phyloP scores from a whole-genome alignment of 2,797 vertebrate genomes.

The Orestias chungarensis region DNA sequence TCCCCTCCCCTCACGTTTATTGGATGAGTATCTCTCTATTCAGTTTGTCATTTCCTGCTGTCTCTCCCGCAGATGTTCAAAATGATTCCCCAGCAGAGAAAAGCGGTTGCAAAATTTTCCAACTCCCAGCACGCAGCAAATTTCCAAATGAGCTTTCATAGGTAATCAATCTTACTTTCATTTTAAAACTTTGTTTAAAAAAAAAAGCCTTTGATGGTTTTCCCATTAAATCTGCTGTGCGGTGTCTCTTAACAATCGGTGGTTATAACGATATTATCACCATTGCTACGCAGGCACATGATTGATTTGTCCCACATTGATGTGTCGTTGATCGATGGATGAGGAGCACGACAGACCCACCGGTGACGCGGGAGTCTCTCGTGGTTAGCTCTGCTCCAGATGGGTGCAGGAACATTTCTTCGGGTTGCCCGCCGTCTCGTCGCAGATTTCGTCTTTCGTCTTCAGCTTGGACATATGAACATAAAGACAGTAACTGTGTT shows the following conservation, averaged over 20 bases:
- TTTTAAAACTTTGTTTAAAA: not conserved
- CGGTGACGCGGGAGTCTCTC: constrained; percentile 15
- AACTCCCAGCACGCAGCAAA: constrained; percentile 89
- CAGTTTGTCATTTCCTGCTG: constrained; percentile 10
- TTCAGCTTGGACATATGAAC: constrained; percentile 36
- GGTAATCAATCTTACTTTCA: constrained; percentile 76
- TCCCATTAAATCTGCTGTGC: not conserved
- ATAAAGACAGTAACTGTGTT: constrained; percentile 24
- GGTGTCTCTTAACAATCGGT: constrained; percentile 14
- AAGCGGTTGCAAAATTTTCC: constrained; percentile 93
- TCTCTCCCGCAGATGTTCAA: constrained; percentile 87
- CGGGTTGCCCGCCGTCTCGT: constrained; percentile 15
- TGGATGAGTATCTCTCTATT: not conserved
- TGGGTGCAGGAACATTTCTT: constrained; percentile 28
- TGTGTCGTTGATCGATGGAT: constrained; percentile 94
- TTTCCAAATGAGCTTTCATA: constrained; percentile 98
- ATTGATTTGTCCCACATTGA: constrained; percentile 99
- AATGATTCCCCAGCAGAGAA: constrained; percentile 96
- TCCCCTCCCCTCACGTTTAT: constrained; percentile 50
- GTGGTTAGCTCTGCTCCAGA: constrained; percentile 29
- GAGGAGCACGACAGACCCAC: constrained; percentile 68
- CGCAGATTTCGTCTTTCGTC: constrained; percentile 33
- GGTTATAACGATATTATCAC: constrained; percentile 50
- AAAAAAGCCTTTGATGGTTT: not conserved
- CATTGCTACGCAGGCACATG: constrained; percentile 91